These are phyloP conservation scores for Ormyrus labotus DNA, from an alignment of 2,888 invertebrate species.

Conservation along the genomic window DNA sequence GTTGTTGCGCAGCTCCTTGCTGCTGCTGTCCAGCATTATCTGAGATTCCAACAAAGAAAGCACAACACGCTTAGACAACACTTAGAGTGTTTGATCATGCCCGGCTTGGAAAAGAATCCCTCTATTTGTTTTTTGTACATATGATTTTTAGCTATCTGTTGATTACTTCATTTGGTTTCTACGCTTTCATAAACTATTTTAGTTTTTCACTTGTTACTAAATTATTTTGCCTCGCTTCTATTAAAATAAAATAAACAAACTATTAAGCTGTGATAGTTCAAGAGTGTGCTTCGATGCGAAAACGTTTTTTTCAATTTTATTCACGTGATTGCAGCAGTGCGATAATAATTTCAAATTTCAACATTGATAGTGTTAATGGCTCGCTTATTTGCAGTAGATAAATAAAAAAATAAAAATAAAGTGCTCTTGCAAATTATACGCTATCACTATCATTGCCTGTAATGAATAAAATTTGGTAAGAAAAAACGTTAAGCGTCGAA, in stretches of 20 bases:
- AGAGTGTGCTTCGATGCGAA: conserved; percentile 50
- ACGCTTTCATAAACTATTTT: not conserved
- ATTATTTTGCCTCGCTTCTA: not conserved
- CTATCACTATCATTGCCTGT: conserved; percentile 51
- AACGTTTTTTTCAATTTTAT: conserved; percentile 52
- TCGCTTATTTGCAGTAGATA: conserved; percentile 32
- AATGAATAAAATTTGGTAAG: conserved; percentile 4
- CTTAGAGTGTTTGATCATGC: conserved; percentile 77
- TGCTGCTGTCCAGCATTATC: conserved; percentile 76
- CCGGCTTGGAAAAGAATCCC: conserved; percentile 68
- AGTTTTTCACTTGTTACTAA: not conserved
- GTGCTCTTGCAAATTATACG: conserved; percentile 34
- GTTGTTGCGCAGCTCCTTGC: conserved; percentile 76
- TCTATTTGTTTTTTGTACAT: conserved; percentile 61
- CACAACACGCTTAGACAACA: conserved; percentile 76
- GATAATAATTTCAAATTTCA: conserved; percentile 3
- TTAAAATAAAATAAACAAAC: conserved; percentile 53
- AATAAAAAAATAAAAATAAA: conserved; percentile 13
- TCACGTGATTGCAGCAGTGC: conserved; percentile 42
- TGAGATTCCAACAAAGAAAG: conserved; percentile 76
- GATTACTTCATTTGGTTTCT: conserved; percentile 17
- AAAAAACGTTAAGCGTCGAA: conserved; percentile 55
- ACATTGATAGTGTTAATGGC: conserved; percentile 13
- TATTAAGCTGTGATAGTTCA: conserved; percentile 37
- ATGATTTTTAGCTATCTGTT: conserved; percentile 26